Base-by-base conservation (phyloP, 2,113 vertebrate species). In the Lipophrys pholis region DNA sequence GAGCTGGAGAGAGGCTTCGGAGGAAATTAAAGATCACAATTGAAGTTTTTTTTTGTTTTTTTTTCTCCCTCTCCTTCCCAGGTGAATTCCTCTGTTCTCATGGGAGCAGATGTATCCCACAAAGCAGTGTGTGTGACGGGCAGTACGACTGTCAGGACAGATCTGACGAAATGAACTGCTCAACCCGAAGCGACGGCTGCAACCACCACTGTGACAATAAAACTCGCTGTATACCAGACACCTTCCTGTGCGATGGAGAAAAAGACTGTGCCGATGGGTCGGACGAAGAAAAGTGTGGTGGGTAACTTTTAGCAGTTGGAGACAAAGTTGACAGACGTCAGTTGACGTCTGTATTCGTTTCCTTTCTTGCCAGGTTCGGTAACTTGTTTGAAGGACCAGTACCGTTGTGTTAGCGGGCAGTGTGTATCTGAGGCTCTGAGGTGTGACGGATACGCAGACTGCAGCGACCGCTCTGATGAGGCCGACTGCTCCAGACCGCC, bases 391-490 rank as follows among this genome's bases (percentile, higher is more conserved):
- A 16, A 35, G 0, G 30, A 69, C 0, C 90, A 96, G 56, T 96
- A 95, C 72, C 56, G 83, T 5, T 98, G 97, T 49, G 40, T 0
- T 17, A 96, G 82, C 0, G 96, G 97, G 1, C 96, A 96, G 39
- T 97, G 97, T 0, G 70, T 99, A 48, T 87, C 95, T 0, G 69
- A 82, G 39, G 86, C 87, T 36, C 79, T 97, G 83, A 94, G 8
- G 41, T 99, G 97, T 0, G 96, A 99, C 0, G 95, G 96, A 0
- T 94, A 95, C 42, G 83, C 59, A 0, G 96, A 98, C 88, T 99
- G 97, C 79, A 70, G 30, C 0, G 97, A 98, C 0, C 94, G 71
- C 42, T 97, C 96, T 0, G 96, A 98, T 49, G 97, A 99, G 80
- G 81, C 82, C 40, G 86, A 82, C 71, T 98, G 97, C 2, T 54